Conservation (phyloP, 2,888 invertebrate species). For the Neoitamus cyanurus region DNA sequence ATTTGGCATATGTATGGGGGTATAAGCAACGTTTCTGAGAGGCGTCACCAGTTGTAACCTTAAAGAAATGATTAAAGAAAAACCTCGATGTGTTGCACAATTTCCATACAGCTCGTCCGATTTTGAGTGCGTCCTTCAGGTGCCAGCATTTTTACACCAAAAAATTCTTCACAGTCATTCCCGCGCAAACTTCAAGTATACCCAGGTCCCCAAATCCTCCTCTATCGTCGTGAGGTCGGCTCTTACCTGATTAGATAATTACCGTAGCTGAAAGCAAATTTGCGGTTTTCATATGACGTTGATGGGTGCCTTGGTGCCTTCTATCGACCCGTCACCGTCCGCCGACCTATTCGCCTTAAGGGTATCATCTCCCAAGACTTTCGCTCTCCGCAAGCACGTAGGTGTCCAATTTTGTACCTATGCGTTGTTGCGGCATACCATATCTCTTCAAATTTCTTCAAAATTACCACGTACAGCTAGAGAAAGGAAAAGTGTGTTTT, state of each 20-base stretch:
- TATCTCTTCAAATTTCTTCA: neutral
- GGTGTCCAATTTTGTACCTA: slow-evolving; percentile 1
- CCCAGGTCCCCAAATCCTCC: neutral
- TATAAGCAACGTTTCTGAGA: neutral
- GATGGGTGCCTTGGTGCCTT: neutral
- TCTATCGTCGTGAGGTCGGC: neutral
- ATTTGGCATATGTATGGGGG: neutral
- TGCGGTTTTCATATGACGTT: neutral
- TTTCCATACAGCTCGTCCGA: neutral
- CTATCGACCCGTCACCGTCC: neutral
- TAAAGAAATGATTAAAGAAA: neutral
- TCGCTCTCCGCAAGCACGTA: slow-evolving; percentile 32
- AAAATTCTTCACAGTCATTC: neutral
- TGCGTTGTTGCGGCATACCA: neutral
- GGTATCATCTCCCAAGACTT: slow-evolving; percentile 6
- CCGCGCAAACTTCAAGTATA: neutral
- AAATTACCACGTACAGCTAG: neutral
- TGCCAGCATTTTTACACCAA: neutral
- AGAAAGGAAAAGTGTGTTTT: neutral
- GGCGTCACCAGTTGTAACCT: neutral
- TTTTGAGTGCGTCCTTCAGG: neutral
- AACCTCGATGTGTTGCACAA: neutral
- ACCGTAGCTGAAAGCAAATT: neutral
- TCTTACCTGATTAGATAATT: neutral
- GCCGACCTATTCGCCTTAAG: neutral